Evolutionary conservation across 1,140 invertebrate genomes (phyloP).

Genomic region (Drusus annulatus): DNA sequence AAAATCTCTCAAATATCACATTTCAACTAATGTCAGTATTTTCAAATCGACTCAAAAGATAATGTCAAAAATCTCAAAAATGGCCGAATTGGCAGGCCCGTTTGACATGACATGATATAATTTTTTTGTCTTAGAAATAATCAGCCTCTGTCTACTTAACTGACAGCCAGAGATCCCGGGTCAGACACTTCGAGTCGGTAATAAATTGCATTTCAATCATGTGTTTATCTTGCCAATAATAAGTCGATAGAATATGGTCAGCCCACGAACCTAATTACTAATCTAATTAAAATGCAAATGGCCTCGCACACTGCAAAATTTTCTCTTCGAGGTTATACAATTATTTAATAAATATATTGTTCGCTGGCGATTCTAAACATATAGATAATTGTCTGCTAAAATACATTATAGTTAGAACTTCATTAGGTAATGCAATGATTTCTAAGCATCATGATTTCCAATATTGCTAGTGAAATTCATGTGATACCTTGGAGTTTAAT

Average conservation of each 20-base stretch:
- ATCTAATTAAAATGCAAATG: slow-evolving; percentile 45
- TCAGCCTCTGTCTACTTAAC: background rate
- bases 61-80: background rate
- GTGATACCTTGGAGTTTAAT: no score
- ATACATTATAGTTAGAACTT: no score
- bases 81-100: background rate
- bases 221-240: slow-evolving; percentile 11
- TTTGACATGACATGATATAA: background rate
- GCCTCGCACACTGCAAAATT: slow-evolving; percentile 35
- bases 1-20: no score
- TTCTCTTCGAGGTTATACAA: slow-evolving; percentile 5
- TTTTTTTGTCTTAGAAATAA: background rate
- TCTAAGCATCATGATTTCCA: no score
- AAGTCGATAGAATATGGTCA: slow-evolving; percentile 42
- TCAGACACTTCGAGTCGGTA: slow-evolving; percentile 1
- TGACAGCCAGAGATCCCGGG: background rate
- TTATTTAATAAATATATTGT: background rate
- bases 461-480: no score
- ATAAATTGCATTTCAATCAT: background rate
- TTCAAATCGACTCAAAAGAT: background rate
- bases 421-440: no score
- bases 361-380: background rate
- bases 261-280: slow-evolving; percentile 17
- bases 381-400: background rate
- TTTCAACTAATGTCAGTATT: background rate